phyloP scores from a whole-genome alignment of 2,888 invertebrate genomes.

The Carcina quercana region DNA sequence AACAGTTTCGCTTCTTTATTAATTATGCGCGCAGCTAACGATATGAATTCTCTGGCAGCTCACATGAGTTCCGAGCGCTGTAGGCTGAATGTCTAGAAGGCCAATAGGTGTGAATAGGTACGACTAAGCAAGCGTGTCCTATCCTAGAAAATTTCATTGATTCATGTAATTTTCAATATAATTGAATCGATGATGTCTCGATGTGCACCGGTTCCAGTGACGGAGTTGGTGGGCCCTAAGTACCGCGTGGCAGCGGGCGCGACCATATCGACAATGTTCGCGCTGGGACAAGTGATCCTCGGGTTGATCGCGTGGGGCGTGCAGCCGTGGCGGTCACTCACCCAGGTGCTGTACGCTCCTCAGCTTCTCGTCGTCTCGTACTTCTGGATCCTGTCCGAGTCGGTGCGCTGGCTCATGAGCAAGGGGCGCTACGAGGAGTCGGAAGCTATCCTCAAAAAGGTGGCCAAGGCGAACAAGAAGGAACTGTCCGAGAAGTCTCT shows the following conservation, averaged over 20 bases:
- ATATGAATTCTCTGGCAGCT: no score
- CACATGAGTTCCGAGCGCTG: no score
- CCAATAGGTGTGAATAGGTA: no score
- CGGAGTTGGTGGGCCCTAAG: slow-evolving; percentile 85
- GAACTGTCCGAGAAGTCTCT: slow-evolving; percentile 72
- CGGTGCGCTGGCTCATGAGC: slow-evolving; percentile 84
- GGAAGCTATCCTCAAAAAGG: slow-evolving; percentile 75
- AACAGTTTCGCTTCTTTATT: no score
- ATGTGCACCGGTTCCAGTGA: no score
- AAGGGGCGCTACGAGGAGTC: slow-evolving; percentile 80
- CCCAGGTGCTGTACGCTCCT: slow-evolving; percentile 81
- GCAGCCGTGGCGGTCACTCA: slow-evolving; percentile 80
- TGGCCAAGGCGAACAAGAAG: slow-evolving; percentile 76
- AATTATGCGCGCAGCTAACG: no score
- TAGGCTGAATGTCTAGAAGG: no score
- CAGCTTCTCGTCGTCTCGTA: slow-evolving; percentile 80
- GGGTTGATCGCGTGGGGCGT: slow-evolving; percentile 82
- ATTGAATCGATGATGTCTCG: no score
- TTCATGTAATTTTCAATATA: no score
- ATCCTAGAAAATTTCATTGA: no score
- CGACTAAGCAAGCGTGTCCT: no score
- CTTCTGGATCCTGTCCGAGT: slow-evolving; percentile 83
- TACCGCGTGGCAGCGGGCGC: slow-evolving; percentile 83
- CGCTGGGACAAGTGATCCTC: slow-evolving; percentile 82
- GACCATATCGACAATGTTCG: slow-evolving; percentile 82